Percentiles rank a stretch among this genome's conserved stretches.
phyloP scores from a whole-genome alignment of 2,888 invertebrate genomes.

The Ectemnius lituratus region DNA sequence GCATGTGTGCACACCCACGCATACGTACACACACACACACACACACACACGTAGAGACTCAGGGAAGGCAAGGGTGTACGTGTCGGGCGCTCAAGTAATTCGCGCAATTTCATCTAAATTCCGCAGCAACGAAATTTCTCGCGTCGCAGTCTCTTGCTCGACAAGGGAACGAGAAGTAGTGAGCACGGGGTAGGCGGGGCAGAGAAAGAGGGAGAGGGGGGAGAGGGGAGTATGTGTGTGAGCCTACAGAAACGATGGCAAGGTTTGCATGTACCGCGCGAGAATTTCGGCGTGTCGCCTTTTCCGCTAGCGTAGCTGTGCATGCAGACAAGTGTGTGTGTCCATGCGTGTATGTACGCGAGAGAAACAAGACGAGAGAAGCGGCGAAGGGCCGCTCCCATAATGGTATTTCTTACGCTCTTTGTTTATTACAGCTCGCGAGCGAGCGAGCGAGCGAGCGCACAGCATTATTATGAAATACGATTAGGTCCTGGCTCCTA shows the following conservation, averaged over 20 bases:
- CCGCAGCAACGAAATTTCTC: slow-evolving; percentile 73
- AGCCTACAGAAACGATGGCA: background rate
- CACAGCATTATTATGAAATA: slow-evolving; percentile 72
- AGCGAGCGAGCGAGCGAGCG: slow-evolving; percentile 21
- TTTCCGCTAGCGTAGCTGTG: too few relatives aligned
- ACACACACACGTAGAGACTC: slow-evolving; percentile 8
- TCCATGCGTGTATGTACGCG: slow-evolving; percentile 13
- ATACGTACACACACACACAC: slow-evolving; percentile 30
- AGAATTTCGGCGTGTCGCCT: background rate
- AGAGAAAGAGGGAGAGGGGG: background rate
- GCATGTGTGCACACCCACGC: slow-evolving; percentile 6
- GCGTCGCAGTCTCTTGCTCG: slow-evolving; percentile 55
- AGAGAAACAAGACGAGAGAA: background rate
- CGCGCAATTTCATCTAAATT: slow-evolving; percentile 78
- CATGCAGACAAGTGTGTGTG: too few relatives aligned
- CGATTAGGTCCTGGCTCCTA: slow-evolving; percentile 64
- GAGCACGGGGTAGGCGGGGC: background rate
- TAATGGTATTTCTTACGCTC: slow-evolving; percentile 74
- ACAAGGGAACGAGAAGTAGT: slow-evolving; percentile 26
- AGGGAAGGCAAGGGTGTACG: background rate
- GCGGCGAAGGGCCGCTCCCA: slow-evolving; percentile 25
- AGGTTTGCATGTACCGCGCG: background rate
- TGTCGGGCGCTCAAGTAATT: slow-evolving; percentile 68
- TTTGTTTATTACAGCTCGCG: slow-evolving; percentile 71
- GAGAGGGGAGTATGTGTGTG: background rate